A percentile compares a stretch with the other conserved stretches of the same genome.
These are phyloP conservation scores for Galendromus occidentalis DNA, from an alignment of 1,140 invertebrate genomes.

Conservation along the genomic window DNA sequence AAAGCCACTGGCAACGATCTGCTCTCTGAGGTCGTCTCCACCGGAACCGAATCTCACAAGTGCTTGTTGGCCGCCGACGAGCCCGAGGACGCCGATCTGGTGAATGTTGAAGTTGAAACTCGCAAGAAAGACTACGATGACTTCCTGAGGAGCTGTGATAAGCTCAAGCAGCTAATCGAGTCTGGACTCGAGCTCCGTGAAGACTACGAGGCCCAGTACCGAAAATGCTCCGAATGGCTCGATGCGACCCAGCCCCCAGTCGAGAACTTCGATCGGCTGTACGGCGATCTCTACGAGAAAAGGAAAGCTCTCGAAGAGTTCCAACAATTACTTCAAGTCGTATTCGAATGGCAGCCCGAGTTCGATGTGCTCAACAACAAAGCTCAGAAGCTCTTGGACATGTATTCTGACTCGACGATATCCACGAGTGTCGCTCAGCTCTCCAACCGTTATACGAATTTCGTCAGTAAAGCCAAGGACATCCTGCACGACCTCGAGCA, in stretches of 20 bases:
- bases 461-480: slow-evolving; percentile 76
- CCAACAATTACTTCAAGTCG: slow-evolving; percentile 63
- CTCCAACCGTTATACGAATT: slow-evolving; percentile 76
- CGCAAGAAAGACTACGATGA: slow-evolving; percentile 45
- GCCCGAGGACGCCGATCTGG: slow-evolving; percentile 23
- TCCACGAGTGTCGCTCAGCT: slow-evolving; percentile 82
- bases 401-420: slow-evolving; percentile 73
- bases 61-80: neutral
- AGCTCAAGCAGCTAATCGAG: slow-evolving; percentile 61
- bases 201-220: slow-evolving; percentile 80
- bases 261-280: slow-evolving; percentile 70
- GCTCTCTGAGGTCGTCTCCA: slow-evolving; percentile 1
- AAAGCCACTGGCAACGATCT: slow-evolving; percentile 2
- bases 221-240: slow-evolving; percentile 67
- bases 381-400: slow-evolving; percentile 68
- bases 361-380: slow-evolving; percentile 74
- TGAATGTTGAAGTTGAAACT: slow-evolving; percentile 69
- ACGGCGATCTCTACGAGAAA: slow-evolving; percentile 70
- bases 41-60: neutral
- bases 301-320: slow-evolving; percentile 69
- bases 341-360: slow-evolving; percentile 82
- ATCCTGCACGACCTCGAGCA: slow-evolving; percentile 70
- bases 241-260: slow-evolving; percentile 63
- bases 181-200: slow-evolving; percentile 80
- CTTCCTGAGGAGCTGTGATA: slow-evolving; percentile 34